Evolutionary conservation across 2,113 vertebrate genomes (phyloP), one percentile per base, ranked within the genome.

Genomic region (Nanorana parkeri): DNA sequence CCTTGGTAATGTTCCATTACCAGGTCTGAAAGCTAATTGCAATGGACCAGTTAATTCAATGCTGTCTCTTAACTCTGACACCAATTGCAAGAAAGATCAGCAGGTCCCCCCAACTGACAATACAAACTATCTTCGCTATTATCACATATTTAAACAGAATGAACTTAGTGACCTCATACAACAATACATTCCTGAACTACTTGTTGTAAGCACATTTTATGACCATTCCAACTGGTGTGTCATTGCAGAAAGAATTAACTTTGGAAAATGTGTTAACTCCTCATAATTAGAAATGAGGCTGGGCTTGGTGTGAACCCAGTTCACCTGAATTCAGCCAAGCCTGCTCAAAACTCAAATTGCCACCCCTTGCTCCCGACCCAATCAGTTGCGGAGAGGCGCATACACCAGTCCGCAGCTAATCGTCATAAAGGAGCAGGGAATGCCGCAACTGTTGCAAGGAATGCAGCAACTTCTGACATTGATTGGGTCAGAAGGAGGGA

Each of bases 1-100:
- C 19, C 93, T 88, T 72, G 87, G 88, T 58, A 75, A 88, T 6
- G 74, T 89, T 28, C 90, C 91, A 79, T 93, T 95, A 85, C 91
- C 93, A 47, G 93, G 96, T 85, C 89, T 95, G 79, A 88, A 94
- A 86, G 91, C 91, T 5, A 29, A 87, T 86, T 85, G 90, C 88
- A 88, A 89, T 80, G 64, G 23, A 55, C 24, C 60, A 84, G 17
- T 6, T 17, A 16, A 60, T 61, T 36, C 69, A 77, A 87, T 88
- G 90, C 88, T 58, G 86, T 82, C 85, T 80, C 77, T 41, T 0
- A 8, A 3, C 26, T 17, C 2, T 52, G 11, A 11, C 69, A 24
- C 3, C 72, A 87, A 89, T 17, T 1, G 4, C 0, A 52, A 79
- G 17, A 80, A 80, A 21, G 81, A 56, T 4, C 1, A 24, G 11